phyloP scores from a whole-genome alignment of 2,888 invertebrate species.

The Caenorhabditis wallacei region DNA sequence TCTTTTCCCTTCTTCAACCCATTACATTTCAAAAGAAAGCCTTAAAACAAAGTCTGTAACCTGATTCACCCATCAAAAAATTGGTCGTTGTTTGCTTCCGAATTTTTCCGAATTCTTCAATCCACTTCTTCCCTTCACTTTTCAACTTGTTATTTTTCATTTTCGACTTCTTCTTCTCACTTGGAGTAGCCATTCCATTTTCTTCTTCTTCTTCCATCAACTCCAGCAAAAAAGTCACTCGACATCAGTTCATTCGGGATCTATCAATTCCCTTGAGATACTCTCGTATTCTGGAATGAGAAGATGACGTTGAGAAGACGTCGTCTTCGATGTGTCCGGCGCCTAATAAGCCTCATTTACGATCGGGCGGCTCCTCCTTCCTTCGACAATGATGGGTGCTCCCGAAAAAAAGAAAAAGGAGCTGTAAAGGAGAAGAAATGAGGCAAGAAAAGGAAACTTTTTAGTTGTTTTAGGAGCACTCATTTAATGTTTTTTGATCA shows the following conservation, averaged over 20 bases:
- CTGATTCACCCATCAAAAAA: constrained; percentile 50
- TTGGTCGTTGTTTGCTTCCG: constrained; percentile 25
- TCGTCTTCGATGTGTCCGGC: constrained; percentile 50
- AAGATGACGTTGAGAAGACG: constrained; percentile 30
- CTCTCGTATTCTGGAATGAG: constrained; percentile 37
- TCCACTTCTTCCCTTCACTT: constrained; percentile 20
- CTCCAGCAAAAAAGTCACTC: constrained; percentile 23
- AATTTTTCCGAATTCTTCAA: not conserved
- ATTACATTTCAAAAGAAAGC: not conserved
- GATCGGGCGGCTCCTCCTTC: constrained; percentile 41
- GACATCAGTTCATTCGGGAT: constrained; percentile 42
- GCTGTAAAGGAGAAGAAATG: constrained; percentile 10
- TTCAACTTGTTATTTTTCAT: constrained; percentile 56
- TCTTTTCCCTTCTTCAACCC: not conserved
- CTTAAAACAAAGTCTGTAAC: constrained; percentile 23
- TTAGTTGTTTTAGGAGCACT: constrained; percentile 31
- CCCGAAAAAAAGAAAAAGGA: constrained; percentile 14
- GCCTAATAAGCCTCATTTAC: constrained; percentile 65
- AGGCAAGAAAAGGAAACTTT: constrained; percentile 25
- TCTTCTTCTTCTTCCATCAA: too few species aligned
- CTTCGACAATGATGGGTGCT: constrained; percentile 30
- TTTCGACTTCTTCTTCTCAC: constrained; percentile 23
- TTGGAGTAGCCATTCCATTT: constrained; percentile 44
- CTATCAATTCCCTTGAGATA: constrained; percentile 43
- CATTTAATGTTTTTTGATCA: constrained; percentile 49